Conservation (phyloP, 1,140 invertebrate genomes). For the Leptinotarsa texana region DNA sequence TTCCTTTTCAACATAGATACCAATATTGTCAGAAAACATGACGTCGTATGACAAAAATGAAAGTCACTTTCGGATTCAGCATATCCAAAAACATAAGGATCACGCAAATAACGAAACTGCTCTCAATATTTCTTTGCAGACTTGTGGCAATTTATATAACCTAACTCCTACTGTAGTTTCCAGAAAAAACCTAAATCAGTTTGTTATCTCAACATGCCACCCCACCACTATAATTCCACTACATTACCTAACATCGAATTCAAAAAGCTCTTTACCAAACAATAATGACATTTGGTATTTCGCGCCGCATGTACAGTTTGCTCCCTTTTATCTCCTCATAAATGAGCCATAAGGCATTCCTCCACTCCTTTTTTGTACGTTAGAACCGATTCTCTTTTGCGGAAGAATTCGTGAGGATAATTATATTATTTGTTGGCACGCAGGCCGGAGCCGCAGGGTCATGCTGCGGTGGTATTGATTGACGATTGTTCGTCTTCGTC, state of each 20-base stretch:
- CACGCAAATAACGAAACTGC: not conserved
- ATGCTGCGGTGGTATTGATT: constrained; percentile 39
- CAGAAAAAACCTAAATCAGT: no score
- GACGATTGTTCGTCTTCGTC: constrained; percentile 41
- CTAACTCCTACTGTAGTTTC: no score
- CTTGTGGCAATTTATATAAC: no score
- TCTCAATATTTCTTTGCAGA: no score
- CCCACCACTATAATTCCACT: no score
- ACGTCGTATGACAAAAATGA: no score
- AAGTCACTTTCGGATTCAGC: no score
- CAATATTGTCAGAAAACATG: no score
- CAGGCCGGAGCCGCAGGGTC: constrained; percentile 20
- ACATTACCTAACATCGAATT: not conserved
- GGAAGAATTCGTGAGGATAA: constrained; percentile 25
- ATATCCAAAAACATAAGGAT: not conserved
- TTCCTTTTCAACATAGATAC: no score
- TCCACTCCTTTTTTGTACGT: constrained; percentile 1
- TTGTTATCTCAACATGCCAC: no score
- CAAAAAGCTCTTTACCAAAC: not conserved
- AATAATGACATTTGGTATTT: not conserved
- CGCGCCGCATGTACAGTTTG: not conserved
- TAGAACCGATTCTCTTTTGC: not conserved
- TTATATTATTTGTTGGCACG: constrained; percentile 28
- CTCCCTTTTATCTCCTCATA: not conserved
- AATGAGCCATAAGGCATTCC: constrained; percentile 15